phyloP scores from a whole-genome alignment of 2,797 vertebrate genomes.

The Phoxinus dragarum region DNA sequence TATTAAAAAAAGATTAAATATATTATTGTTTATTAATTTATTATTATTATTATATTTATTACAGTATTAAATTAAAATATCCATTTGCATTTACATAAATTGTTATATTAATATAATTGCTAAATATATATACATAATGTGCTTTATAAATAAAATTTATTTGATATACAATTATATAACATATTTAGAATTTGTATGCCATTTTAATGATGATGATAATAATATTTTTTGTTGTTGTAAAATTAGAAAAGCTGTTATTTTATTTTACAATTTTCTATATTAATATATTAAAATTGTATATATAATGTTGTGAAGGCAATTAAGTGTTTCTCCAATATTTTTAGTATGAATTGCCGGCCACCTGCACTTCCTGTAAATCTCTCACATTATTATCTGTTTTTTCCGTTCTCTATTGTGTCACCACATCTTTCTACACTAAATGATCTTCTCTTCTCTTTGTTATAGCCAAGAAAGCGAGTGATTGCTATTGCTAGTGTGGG shows the following conservation, averaged over 20 bases:
- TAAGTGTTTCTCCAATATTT: background rate
- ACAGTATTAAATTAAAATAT: too few species aligned
- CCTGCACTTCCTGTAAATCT: background rate
- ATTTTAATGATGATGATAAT: background rate
- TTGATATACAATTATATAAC: too few species aligned
- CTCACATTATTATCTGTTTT: background rate
- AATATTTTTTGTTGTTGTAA: background rate
- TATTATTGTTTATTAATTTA: too few species aligned
- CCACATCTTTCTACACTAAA: conserved; percentile 4
- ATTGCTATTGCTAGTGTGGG: conserved; percentile 31
- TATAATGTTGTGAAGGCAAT: background rate
- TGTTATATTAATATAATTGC: too few species aligned
- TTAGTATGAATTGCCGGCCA: background rate
- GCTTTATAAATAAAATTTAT: too few species aligned
- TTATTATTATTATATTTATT: too few species aligned
- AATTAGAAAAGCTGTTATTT: background rate
- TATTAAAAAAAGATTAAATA: too few species aligned
- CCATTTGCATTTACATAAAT: too few species aligned
- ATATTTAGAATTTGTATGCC: background rate
- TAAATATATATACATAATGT: too few species aligned
- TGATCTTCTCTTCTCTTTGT: background rate
- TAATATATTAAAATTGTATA: background rate
- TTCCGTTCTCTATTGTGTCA: background rate
- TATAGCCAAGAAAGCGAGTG: background rate
- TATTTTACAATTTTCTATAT: background rate